Evolutionary conservation across 2,113 vertebrate species (phyloP).

Genomic region (Mirounga angustirostris): DNA sequence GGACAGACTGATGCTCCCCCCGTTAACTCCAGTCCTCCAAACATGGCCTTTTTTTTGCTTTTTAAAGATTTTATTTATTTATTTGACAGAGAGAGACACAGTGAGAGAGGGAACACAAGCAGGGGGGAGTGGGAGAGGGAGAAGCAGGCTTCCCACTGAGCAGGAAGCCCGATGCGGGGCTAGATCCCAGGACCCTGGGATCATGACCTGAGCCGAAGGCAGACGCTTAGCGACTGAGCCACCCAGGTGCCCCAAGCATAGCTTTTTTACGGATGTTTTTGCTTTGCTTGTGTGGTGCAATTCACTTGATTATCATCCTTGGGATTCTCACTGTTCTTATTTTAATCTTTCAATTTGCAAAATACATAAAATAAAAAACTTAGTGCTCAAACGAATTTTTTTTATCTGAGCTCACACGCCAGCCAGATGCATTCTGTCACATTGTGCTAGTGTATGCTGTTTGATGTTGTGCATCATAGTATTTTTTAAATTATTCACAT

Average conservation of each 20-base stretch:
- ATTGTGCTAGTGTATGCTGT: conserved; percentile 85
- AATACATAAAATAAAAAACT: conserved; percentile 72
- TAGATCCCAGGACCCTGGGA: too few relatives aligned
- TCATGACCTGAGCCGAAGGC: too few relatives aligned
- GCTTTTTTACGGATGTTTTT: neutral
- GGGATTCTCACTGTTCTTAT: neutral
- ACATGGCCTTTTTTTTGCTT: neutral
- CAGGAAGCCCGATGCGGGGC: too few relatives aligned
- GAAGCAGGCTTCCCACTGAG: too few relatives aligned
- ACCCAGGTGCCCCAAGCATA: neutral
- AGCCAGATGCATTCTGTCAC: conserved; percentile 85
- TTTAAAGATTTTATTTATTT: neutral
- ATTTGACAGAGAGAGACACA: too few relatives aligned
- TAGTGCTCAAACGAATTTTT: conserved; percentile 79
- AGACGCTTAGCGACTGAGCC: too few relatives aligned
- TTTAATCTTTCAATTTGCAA: conserved; percentile 79
- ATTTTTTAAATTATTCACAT: conserved; percentile 89
- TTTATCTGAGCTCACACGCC: conserved; percentile 79
- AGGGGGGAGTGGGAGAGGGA: too few relatives aligned
- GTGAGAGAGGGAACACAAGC: too few relatives aligned
- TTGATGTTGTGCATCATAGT: conserved; percentile 86
- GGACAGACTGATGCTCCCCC: neutral
- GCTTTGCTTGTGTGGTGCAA: neutral
- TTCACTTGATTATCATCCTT: neutral
- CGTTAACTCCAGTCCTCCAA: neutral